Conservation (phyloP, 2,797 vertebrate species). For the Antrozous pallidus region DNA sequence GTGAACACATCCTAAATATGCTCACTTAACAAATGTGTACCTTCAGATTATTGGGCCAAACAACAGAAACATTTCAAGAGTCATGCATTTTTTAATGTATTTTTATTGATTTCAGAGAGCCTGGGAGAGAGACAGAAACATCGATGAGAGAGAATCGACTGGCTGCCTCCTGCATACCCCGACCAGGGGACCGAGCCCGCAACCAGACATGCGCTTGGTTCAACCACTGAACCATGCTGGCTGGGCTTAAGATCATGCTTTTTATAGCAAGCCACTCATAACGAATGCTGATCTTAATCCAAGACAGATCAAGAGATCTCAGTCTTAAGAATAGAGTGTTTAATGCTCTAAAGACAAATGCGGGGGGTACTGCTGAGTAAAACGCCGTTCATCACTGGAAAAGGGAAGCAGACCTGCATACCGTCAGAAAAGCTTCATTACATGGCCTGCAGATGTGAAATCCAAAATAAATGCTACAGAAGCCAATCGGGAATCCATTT, state of each 20-base stretch:
- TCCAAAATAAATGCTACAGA: conserved; percentile 19
- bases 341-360: not conserved
- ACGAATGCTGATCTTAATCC: conserved; percentile 34
- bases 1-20: conserved; percentile 6
- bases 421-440: not conserved
- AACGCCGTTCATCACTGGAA: not conserved
- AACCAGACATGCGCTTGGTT: no score
- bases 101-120: not conserved
- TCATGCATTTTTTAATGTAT: not conserved
- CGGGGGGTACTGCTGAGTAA: not conserved
- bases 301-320: not conserved
- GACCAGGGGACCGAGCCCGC: no score
- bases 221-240: not conserved
- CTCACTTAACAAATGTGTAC: not conserved
- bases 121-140: not conserved
- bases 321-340: not conserved
- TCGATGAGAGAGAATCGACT: not conserved
- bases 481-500: not conserved
- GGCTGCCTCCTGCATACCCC: not conserved
- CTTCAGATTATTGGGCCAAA: not conserved
- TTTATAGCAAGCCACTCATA: not conserved
- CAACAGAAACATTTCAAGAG: not conserved
- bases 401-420: not conserved
- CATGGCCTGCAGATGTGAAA: not conserved
- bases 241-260: not conserved